Base-by-base conservation (phyloP, 1,140 invertebrate genomes). In the Bombus haemorrhoidalis region DNA sequence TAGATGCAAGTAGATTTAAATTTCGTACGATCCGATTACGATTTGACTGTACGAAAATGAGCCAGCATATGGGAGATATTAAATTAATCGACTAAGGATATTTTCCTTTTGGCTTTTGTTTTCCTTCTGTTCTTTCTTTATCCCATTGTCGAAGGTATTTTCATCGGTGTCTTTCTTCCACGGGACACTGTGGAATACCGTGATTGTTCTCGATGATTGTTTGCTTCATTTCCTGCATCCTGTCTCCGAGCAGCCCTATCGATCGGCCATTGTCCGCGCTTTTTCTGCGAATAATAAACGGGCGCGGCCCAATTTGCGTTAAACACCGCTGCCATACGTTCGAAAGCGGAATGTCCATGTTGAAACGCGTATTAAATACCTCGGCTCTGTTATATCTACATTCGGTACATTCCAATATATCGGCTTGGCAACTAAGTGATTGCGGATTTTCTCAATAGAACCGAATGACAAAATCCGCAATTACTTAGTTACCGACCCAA, bases 251-350 rank as follows among this genome's bases (percentile, higher is more conserved):
- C 69, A 73, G 37, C 25, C 4, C 39, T 34, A 80, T 85, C 69
- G 83, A 72, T 85, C 57, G 39, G 68, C 83, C 39, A 85, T 85
- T 85, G 83, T 85, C 68, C 76, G 41, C 28, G 77, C 68, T 85
- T 85, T 85, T 85, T 85, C 83, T 80, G 53, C 15, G 83, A 85
- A 85, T 85, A 85, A 85, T 85, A 85, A 85, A 73, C 68, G 47
- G 83, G 83, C 83, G 83, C 77, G 77, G 83, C 59, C 77, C 77
- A 84, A 84, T 84, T 84, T 84, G 34, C 22, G 6, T 66, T 75
- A 53, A 76, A 57, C 80, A 34, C 12, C 25, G 25, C 74, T 59
- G 15, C 6, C 12, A 18, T 6, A n/a, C n/a, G 39, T 32, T 39
- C 18, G 13, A 62, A 76, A 25, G 73, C 59, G 28, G 28, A 28